Base-by-base conservation (phyloP, 2,797 vertebrate species). In the Scarus forsteni region DNA sequence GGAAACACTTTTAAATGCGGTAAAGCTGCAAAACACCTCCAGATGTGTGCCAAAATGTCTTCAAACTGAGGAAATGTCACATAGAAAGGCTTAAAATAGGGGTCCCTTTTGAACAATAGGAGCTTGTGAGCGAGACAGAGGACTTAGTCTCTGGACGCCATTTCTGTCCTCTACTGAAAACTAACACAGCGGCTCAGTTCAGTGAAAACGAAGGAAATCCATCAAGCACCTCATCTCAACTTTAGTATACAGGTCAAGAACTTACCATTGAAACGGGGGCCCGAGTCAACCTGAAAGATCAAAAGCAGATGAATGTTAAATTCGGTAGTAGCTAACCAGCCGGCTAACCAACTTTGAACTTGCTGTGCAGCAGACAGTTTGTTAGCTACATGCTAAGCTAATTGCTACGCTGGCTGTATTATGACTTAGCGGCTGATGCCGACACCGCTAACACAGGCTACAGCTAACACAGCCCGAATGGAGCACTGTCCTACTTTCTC, bases 71-170 rank as follows among this genome's bases (percentile, higher is more conserved):
- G 69, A 79, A 86, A 79, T 55, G 63, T 36, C 27, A 0, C 10
- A 10, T 12, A 52, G 58, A 94, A 96, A 79, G 73, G 90, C 89
- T 88, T 80, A 89, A 79, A 89, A 81, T 87, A 86, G 92, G 92
- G 90, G 84, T 95, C 93, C 92, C 93, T 96, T 96, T 95, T 96
- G 97, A 98, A 99, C 98, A 99, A 99, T 98, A 95, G 97, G 94
- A 95, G 96, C 96, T 95, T 96, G 95, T 97, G 95, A 98, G 96
- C 92, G 95, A 94, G 94, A 93, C 93, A 96, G 95, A 95, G 93
- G 98, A 99, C 97, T 99, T 98, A 98, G 97, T 98, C 97, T 99
- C 97, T 97, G 96, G 97, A 97, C 98, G 97, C 98, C 98, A 98
- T 99, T 97, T 97, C 97, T 98, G 96, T 94, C 88, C 89, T 91